A percentile compares a stretch with the other conserved stretches of the same genome.
Conservation (phyloP, 2,888 invertebrate genomes). For the Cylindroiulus punctatus region DNA sequence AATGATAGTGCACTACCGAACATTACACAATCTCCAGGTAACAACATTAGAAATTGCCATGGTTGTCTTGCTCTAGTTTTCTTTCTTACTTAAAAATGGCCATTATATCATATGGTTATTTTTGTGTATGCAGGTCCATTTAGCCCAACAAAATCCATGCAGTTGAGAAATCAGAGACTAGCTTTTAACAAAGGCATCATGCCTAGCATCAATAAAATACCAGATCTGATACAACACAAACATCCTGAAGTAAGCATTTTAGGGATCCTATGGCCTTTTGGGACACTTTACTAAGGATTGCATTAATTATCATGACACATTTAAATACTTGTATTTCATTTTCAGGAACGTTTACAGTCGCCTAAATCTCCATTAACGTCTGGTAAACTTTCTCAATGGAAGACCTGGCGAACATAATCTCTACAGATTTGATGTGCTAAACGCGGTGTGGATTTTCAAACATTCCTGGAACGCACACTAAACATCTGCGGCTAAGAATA, state of each 20-base stretch:
- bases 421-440: not conserved
- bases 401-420: constrained; percentile 13
- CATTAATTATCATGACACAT: not conserved
- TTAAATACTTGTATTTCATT: not conserved
- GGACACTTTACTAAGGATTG: not conserved
- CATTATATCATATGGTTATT: not conserved
- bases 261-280: not conserved
- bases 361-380: constrained; percentile 11
- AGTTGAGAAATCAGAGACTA: not conserved
- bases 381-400: constrained; percentile 9
- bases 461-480: not conserved
- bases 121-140: not conserved
- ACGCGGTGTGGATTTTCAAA: not conserved
- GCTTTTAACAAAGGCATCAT: constrained; percentile 4
- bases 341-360: constrained; percentile 5
- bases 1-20: constrained; percentile 48
- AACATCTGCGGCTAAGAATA: constrained; percentile 17
- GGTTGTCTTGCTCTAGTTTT: not conserved
- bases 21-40: constrained; percentile 45
- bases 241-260: not conserved
- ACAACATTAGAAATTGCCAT: not conserved
- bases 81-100: too few relatives aligned
- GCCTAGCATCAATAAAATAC: constrained; percentile 37
- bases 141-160: constrained; percentile 36
- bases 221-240: constrained; percentile 18